Evolutionary conservation across 1,140 invertebrate genomes (phyloP).

Genomic region (Drosophila pachea): DNA sequence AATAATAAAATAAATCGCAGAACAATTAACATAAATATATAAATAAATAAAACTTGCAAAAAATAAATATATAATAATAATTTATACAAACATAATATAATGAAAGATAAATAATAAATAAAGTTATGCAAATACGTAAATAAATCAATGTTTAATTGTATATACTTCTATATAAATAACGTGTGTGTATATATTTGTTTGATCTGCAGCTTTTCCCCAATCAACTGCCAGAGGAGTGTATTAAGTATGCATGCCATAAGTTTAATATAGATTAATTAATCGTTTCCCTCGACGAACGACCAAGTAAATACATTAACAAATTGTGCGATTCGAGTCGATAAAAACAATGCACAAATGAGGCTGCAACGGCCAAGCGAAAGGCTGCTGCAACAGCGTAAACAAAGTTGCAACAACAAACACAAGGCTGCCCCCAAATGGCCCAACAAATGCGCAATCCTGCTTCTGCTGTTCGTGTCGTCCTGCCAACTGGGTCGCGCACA

Average conservation of each 20-base stretch:
- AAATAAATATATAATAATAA: background rate
- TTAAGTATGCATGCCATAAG: conserved; percentile 20
- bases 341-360: conserved; percentile 75
- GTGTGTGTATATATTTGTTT: too few relatives aligned
- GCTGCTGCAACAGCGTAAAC: conserved; percentile 45
- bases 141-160: too few relatives aligned
- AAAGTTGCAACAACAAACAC: conserved; percentile 17
- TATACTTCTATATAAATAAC: too few relatives aligned
- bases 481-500: conserved; percentile 63
- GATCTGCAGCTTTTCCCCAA: too few relatives aligned
- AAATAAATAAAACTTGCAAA: too few relatives aligned
- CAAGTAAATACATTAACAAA: conserved; percentile 17
- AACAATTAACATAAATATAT: too few relatives aligned
- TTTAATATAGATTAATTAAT: conserved; percentile 10
- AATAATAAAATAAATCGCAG: too few relatives aligned
- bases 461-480: conserved; percentile 49
- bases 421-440: conserved; percentile 46
- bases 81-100: too few relatives aligned
- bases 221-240: conserved; percentile 44
- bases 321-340: conserved; percentile 40
- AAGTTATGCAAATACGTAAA: too few relatives aligned
- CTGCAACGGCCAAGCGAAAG: conserved; percentile 63
- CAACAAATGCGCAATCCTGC: conserved; percentile 49
- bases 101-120: too few relatives aligned
- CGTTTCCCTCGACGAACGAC: conserved; percentile 7